A percentile compares a stretch with the other conserved stretches of the same genome.
Conservation (phyloP, 2,888 invertebrate genomes). For the Lobophora halterata region DNA sequence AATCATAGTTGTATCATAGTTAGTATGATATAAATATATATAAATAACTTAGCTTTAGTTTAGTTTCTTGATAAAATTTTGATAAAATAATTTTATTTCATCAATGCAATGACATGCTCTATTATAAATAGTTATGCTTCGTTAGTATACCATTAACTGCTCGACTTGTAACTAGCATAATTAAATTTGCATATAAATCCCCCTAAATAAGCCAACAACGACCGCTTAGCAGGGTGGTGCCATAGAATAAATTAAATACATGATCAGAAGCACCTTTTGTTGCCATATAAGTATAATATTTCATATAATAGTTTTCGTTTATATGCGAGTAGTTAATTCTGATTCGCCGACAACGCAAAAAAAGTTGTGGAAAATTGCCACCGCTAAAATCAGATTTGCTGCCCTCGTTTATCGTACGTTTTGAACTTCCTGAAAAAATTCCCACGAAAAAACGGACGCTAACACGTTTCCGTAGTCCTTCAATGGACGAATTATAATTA, state of each 20-base stretch:
- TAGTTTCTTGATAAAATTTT: no score
- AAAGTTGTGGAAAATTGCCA: no score
- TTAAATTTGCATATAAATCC: constrained; percentile 72
- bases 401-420: no score
- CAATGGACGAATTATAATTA: constrained; percentile 11
- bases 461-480: constrained; percentile 20
- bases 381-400: no score
- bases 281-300: background rate
- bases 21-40: no score
- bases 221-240: constrained; percentile 13
- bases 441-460: constrained; percentile 7
- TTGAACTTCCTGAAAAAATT: constrained; percentile 11
- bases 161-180: constrained; percentile 45
- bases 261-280: constrained; percentile 1
- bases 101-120: constrained; percentile 26
- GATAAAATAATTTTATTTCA: no score
- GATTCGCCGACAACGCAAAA: no score
- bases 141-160: constrained; percentile 48
- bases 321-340: no score
- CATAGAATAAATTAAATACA: constrained; percentile 10
- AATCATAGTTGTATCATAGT: no score
- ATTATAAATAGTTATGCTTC: constrained; percentile 48
- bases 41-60: no score
- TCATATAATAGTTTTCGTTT: no score
- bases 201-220: constrained; percentile 55